A percentile compares a stretch with the other conserved stretches of the same genome.
Evolutionary conservation across 2,888 invertebrate genomes (phyloP).

Genomic region (Melikaiella ostensackeni): DNA sequence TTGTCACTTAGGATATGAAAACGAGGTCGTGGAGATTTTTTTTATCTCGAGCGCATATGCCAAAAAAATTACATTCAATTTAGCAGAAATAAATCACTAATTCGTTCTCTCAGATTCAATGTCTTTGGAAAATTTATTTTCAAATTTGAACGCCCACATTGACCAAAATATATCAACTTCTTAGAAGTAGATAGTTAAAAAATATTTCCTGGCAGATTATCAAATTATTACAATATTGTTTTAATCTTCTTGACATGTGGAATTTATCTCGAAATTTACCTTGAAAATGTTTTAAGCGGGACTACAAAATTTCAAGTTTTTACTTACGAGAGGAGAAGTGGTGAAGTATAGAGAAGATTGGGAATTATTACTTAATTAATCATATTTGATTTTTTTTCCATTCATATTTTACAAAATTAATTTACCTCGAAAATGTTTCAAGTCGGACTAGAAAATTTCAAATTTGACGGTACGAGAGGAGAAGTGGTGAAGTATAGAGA

Average conservation of each 20-base stretch:
- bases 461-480: no score
- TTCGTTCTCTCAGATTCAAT: background rate
- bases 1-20: background rate
- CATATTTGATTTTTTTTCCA: no score
- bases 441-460: no score
- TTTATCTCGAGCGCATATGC: background rate
- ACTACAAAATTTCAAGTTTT: no score
- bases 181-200: background rate
- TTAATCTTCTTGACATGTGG: background rate
- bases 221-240: background rate
- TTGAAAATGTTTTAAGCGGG: background rate
- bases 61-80: background rate
- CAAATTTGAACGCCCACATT: background rate
- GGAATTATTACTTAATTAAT: no score
- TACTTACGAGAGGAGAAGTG: no score
- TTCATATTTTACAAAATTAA: no score
- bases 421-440: no score
- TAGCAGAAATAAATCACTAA: background rate
- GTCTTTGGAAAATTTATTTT: conserved; percentile 15
- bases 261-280: background rate
- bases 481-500: no score
- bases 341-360: no score
- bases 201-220: conserved; percentile 5
- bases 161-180: conserved; percentile 17
- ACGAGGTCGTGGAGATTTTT: background rate